These are phyloP conservation scores for Strigamia maritima DNA, from an alignment of 2,888 invertebrate genomes.

Conservation along the genomic window DNA sequence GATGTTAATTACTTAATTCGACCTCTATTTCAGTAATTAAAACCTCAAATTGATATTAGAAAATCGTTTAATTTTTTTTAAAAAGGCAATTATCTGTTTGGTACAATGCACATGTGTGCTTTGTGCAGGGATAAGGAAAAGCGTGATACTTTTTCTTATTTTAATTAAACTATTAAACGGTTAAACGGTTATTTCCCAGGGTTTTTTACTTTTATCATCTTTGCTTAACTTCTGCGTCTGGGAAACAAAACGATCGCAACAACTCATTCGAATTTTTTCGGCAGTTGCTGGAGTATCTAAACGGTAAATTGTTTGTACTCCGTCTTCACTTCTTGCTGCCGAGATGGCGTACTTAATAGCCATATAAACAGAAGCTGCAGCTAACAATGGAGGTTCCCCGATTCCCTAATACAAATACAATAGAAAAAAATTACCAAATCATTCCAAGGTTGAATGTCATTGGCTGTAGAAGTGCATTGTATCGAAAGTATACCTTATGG, in stretches of 20 bases:
- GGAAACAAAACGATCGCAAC: conserved; percentile 74
- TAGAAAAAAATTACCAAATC: not conserved
- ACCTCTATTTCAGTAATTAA: too few species aligned
- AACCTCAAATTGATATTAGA: too few species aligned
- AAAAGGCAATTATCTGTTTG: too few species aligned
- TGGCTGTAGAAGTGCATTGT: too few species aligned
- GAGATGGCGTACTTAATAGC: conserved; percentile 84
- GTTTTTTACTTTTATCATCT: not conserved
- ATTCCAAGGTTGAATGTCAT: too few species aligned
- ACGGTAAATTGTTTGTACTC: conserved; percentile 60
- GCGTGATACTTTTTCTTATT: too few species aligned
- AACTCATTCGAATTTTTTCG: conserved; percentile 83
- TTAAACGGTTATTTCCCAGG: not conserved
- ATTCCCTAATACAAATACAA: conserved; percentile 68
- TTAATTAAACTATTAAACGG: too few species aligned
- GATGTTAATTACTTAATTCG: too few species aligned
- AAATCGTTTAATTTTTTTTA: too few species aligned
- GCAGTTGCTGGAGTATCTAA: conserved; percentile 83
- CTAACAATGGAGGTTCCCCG: conserved; percentile 90
- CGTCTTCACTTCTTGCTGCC: conserved; percentile 71
- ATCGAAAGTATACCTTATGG: too few species aligned
- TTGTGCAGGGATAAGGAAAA: too few species aligned
- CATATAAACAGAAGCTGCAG: conserved; percentile 82
- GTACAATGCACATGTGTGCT: too few species aligned
- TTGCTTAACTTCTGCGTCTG: conserved; percentile 58